Evolutionary conservation across 2,888 invertebrate species (phyloP).

Genomic region (Molanna angustata): DNA sequence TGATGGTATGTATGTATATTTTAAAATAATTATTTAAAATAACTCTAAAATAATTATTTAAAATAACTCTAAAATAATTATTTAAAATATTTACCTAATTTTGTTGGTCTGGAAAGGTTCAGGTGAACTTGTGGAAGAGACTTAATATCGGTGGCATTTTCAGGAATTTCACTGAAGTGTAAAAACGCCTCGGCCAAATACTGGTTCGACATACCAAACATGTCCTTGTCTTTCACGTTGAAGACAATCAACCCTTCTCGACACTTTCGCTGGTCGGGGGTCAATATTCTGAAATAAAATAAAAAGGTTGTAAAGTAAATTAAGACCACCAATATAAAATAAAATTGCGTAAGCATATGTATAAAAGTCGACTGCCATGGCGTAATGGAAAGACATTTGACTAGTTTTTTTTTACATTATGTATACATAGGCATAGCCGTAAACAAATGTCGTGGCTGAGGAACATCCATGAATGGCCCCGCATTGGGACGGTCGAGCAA

Average conservation of each 20-base stretch:
- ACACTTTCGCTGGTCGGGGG: slow-evolving; percentile 65
- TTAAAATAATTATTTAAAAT: too few relatives aligned
- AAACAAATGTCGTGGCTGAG: too few relatives aligned
- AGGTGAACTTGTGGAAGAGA: slow-evolving; percentile 71
- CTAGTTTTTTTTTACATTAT: too few relatives aligned
- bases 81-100: slow-evolving; percentile 54
- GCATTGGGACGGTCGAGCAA: too few relatives aligned
- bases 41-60: too few relatives aligned
- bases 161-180: slow-evolving; percentile 72
- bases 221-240: slow-evolving; percentile 94
- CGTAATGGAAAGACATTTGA: slow-evolving; percentile 5
- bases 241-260: slow-evolving; percentile 77
- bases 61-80: too few relatives aligned
- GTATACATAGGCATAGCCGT: too few relatives aligned
- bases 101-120: slow-evolving; percentile 66
- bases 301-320: too few relatives aligned
- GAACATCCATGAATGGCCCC: too few relatives aligned
- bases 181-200: slow-evolving; percentile 94
- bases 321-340: too few relatives aligned
- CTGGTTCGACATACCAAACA: slow-evolving; percentile 86
- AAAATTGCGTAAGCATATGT: not conserved
- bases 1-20: too few relatives aligned
- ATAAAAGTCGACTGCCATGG: not conserved
- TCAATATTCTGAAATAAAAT: slow-evolving; percentile 59
- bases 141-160: slow-evolving; percentile 57